Conservation (phyloP, 2,888 invertebrate species). For the Rutpela maculata region DNA sequence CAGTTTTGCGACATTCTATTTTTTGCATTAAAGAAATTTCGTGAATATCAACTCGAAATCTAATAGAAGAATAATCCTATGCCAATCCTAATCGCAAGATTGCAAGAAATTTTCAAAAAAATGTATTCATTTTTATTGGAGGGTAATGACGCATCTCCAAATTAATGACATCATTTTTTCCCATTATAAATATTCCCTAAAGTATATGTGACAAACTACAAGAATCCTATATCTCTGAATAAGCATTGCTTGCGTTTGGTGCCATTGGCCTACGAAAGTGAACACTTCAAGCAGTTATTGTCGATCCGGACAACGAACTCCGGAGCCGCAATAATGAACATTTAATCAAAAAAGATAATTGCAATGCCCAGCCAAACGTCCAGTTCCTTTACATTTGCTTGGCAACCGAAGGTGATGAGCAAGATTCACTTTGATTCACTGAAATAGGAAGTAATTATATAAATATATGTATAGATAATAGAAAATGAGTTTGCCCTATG, state of each 20-base stretch:
- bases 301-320: constrained; percentile 42
- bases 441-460: constrained; percentile 31
- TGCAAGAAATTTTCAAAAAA: no score
- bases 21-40: no score
- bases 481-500: not conserved
- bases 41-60: no score
- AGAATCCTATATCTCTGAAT: not conserved
- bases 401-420: constrained; percentile 12
- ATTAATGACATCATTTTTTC: no score
- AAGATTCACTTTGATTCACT: constrained; percentile 5
- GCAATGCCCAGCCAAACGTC: constrained; percentile 34
- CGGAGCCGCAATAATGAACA: constrained; percentile 28
- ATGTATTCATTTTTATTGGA: no score
- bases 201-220: not conserved
- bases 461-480: constrained; percentile 24
- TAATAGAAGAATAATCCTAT: no score
- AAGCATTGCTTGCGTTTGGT: constrained; percentile 11
- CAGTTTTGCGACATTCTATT: no score
- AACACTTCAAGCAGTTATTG: constrained; percentile 48
- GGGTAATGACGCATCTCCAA: no score
- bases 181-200: not conserved
- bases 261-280: constrained; percentile 62
- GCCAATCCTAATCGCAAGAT: no score
- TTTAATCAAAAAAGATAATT: constrained; percentile 40
- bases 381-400: constrained; percentile 21